Percentiles rank a stretch among this genome's conserved stretches.
Conservation (phyloP, 2,888 invertebrate species). For the Cordilura impudica region DNA sequence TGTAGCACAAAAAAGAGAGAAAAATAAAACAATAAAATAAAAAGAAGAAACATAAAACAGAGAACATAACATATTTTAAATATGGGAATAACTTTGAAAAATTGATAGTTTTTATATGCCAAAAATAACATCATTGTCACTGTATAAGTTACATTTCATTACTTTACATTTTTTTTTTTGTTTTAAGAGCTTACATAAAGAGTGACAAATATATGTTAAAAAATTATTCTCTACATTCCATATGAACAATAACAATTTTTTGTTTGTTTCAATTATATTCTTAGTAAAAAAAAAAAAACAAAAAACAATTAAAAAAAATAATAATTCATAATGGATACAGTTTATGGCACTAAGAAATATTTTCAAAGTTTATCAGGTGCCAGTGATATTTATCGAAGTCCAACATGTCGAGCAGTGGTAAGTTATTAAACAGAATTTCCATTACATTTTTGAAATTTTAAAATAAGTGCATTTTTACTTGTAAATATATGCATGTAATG, state of each 20-base stretch:
- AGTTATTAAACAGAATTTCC: conserved; percentile 66
- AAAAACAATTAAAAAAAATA: no score
- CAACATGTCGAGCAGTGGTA: conserved; percentile 76
- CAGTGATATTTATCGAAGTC: conserved; percentile 77
- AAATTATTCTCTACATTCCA: neutral
- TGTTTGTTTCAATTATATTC: neutral
- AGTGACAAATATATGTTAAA: neutral
- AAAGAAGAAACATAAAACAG: conserved; percentile 22
- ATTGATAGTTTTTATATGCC: conserved; percentile 38
- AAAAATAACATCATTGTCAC: conserved; percentile 12
- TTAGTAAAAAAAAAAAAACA: neutral
- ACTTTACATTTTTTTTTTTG: no score
- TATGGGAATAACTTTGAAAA: conserved; percentile 45
- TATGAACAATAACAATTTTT: neutral
- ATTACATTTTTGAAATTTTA: neutral
- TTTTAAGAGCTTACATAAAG: neutral
- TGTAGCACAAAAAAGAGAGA: neutral
- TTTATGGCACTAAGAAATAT: conserved; percentile 78
- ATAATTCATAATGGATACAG: conserved; percentile 75
- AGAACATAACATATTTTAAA: conserved; percentile 50
- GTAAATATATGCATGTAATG: neutral
- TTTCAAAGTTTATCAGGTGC: conserved; percentile 77
- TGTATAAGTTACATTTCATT: conserved; percentile 13
- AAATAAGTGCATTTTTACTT: neutral
- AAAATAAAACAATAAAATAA: neutral